A percentile compares a stretch with the other conserved stretches of the same genome.
phyloP scores from a whole-genome alignment of 2,888 invertebrate species.

The Drosophila testacea region DNA sequence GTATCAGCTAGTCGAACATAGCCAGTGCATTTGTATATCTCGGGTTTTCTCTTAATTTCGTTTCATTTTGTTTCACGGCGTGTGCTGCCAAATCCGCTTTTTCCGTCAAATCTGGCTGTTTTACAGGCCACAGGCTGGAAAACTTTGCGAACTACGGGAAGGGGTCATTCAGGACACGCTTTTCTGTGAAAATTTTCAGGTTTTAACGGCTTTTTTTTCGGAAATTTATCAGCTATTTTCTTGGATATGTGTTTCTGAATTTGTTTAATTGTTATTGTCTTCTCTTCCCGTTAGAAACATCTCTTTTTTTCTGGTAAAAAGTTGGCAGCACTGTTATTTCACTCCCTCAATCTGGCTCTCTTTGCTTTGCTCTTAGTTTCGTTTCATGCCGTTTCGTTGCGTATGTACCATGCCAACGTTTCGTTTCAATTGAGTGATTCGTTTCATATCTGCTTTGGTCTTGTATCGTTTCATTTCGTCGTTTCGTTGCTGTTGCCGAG shows the following conservation, averaged over 20 bases:
- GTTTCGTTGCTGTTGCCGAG: constrained; percentile 60
- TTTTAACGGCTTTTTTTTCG: no score
- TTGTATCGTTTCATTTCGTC: constrained; percentile 26
- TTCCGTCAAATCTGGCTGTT: no score
- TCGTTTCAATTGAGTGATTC: background rate
- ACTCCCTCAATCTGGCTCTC: constrained; percentile 30
- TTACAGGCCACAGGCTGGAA: no score
- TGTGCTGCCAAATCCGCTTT: background rate
- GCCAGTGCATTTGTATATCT: background rate
- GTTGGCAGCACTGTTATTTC: background rate
- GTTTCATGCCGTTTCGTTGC: constrained; percentile 1
- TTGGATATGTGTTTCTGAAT: no score
- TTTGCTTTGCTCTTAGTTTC: constrained; percentile 39
- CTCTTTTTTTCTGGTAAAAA: no score
- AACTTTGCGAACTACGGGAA: no score
- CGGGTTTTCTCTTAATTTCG: constrained; percentile 38
- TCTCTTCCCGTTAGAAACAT: no score
- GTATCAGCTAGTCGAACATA: constrained; percentile 6
- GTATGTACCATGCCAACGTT: background rate
- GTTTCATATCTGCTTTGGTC: constrained; percentile 13
- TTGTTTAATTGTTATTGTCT: no score
- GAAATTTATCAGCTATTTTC: no score
- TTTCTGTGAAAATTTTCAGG: no score
- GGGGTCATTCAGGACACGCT: no score
- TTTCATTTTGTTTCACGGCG: constrained; percentile 21